Evolutionary conservation across 2,797 vertebrate genomes (phyloP).

Genomic region (Anguilla megastoma): DNA sequence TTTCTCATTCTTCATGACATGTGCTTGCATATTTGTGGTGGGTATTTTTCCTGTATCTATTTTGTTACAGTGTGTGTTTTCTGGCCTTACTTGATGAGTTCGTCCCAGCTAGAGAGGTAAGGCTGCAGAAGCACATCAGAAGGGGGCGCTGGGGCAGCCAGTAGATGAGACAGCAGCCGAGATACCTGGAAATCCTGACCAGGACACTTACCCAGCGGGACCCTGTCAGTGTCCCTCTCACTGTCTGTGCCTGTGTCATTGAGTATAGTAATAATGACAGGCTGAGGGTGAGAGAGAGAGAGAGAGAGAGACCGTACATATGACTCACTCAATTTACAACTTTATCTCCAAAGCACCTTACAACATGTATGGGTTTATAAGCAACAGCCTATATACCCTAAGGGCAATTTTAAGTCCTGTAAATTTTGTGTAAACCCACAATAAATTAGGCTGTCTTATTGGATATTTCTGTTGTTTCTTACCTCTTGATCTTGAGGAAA

Average conservation of each 20-base stretch:
- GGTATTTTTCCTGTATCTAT: background rate
- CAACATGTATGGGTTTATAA: background rate
- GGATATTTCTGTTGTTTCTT: slow-evolving; percentile 22
- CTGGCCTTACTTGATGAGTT: slow-evolving; percentile 76
- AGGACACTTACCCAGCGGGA: slow-evolving; percentile 58
- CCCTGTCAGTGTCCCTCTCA: slow-evolving; percentile 31
- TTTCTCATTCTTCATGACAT: background rate
- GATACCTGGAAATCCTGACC: slow-evolving; percentile 75
- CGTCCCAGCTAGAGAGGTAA: slow-evolving; percentile 83
- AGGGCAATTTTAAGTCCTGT: background rate
- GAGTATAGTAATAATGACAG: slow-evolving; percentile 53
- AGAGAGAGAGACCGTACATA: background rate
- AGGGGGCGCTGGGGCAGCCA: slow-evolving; percentile 51
- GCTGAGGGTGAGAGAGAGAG: slow-evolving; percentile 33
- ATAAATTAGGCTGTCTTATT: background rate
- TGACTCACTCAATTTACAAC: background rate
- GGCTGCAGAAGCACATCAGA: slow-evolving; percentile 75
- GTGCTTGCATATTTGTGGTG: background rate
- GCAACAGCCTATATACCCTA: background rate
- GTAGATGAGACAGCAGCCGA: slow-evolving; percentile 68
- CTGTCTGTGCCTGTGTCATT: slow-evolving; percentile 60
- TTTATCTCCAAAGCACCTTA: background rate
- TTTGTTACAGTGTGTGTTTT: background rate
- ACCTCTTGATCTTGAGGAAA: slow-evolving; percentile 66
- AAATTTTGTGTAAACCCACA: background rate